A percentile compares a stretch with the other conserved stretches of the same genome.
Evolutionary conservation across 2,797 vertebrate species (phyloP).

Genomic region (Paguma larvata): DNA sequence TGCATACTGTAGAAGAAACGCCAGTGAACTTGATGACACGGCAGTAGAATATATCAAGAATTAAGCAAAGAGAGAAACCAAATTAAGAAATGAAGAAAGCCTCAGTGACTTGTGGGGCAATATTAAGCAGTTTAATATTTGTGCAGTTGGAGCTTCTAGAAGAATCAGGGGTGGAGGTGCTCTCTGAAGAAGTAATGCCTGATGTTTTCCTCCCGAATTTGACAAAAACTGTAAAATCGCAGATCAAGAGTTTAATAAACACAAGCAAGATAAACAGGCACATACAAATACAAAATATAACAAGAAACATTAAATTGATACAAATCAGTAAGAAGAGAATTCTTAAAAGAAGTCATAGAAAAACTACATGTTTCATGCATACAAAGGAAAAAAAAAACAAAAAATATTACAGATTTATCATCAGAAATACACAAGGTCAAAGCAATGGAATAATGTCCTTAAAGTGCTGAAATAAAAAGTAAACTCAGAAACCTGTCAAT

Average conservation of each 20-base stretch:
- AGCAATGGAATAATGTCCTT: not conserved
- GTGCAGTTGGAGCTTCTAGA: not conserved
- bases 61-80: not conserved
- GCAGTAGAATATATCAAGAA: not conserved
- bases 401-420: not conserved
- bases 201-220: not conserved
- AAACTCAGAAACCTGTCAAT: not conserved
- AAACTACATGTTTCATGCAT: not conserved
- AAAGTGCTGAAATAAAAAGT: conserved; percentile 5
- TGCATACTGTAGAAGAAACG: not conserved
- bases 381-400: not conserved
- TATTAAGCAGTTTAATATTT: not conserved
- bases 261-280: not conserved
- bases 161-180: not conserved
- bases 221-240: not conserved
- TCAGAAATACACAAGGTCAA: not conserved
- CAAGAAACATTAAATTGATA: not conserved
- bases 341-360: not conserved
- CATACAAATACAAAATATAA: not conserved
- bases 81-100: not conserved
- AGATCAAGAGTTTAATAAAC: not conserved
- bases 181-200: conserved; percentile 1
- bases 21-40: not conserved
- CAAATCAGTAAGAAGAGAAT: not conserved
- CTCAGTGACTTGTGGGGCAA: not conserved